phyloP scores from a whole-genome alignment of 2,797 vertebrate species.

The Decapterus maruadsi region DNA sequence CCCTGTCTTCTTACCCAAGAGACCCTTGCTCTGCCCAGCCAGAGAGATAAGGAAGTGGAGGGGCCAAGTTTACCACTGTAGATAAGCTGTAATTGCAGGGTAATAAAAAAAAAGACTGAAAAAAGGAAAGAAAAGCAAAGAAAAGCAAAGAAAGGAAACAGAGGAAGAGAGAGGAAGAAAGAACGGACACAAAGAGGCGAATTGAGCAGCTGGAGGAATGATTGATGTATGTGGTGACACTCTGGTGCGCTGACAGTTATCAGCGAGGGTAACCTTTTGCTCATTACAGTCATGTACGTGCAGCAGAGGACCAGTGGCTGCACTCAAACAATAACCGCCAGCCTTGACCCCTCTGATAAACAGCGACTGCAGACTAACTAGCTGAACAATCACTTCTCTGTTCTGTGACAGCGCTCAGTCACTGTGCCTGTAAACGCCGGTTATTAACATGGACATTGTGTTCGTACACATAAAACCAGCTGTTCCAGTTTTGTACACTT shows the following conservation, averaged over 20 bases:
- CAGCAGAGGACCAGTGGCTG: constrained; percentile 61
- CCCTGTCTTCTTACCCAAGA: constrained; percentile 73
- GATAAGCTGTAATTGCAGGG: constrained; percentile 85
- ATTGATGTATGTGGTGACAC: constrained; percentile 74
- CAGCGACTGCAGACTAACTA: constrained; percentile 67
- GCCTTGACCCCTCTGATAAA: constrained; percentile 82
- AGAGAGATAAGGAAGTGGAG: constrained; percentile 77
- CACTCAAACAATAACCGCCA: constrained; percentile 67
- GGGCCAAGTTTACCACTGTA: constrained; percentile 78
- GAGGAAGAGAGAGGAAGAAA: constrained; percentile 55
- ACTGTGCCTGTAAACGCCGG: constrained; percentile 47
- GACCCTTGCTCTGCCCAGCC: constrained; percentile 76
- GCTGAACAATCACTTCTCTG: constrained; percentile 77
- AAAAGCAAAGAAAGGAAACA: constrained; percentile 63
- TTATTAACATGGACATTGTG: constrained; percentile 56
- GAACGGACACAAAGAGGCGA: constrained; percentile 66
- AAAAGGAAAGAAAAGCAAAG: constrained; percentile 34
- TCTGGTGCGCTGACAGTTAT: constrained; percentile 72
- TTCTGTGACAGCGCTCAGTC: constrained; percentile 50
- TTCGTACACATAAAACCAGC: constrained; percentile 60
- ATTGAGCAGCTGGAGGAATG: constrained; percentile 72
- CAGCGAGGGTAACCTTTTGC: constrained; percentile 64
- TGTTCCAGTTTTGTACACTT: constrained; percentile 51
- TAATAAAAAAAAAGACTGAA: constrained; percentile 74
- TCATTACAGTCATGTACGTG: constrained; percentile 57